phyloP scores from a whole-genome alignment of 2,888 invertebrate genomes.

The Adelognathus sp. region DNA sequence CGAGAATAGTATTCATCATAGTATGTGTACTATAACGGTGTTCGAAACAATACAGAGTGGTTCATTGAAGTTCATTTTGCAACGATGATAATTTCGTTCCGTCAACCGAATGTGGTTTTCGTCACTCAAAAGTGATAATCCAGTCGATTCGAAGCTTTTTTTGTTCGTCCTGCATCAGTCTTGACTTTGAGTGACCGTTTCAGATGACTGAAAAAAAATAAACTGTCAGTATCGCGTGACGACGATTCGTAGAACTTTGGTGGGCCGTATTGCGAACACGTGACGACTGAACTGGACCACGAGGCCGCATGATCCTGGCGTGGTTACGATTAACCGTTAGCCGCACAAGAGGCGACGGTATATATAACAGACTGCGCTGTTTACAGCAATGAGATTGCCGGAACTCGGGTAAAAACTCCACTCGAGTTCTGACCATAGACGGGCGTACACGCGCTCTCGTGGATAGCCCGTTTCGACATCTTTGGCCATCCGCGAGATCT shows the following conservation, averaged over 20 bases:
- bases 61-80: no score
- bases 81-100: no score
- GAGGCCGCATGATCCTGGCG: constrained; percentile 62
- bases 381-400: constrained; percentile 48
- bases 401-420: constrained; percentile 51
- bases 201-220: no score
- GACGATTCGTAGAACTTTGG: constrained; percentile 2
- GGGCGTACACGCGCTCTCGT: constrained; percentile 26
- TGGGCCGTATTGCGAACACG: constrained; percentile 19
- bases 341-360: constrained; percentile 11
- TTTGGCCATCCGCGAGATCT: constrained; percentile 47
- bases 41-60: no score
- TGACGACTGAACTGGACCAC: constrained; percentile 68
- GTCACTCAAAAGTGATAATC: no score
- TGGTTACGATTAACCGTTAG: constrained; percentile 67
- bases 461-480: constrained; percentile 53
- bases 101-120: no score
- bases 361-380: background rate
- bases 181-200: no score
- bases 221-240: no score
- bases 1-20: no score
- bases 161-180: no score
- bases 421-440: constrained; percentile 51
- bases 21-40: no score
- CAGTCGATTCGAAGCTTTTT: no score